Base-by-base conservation (phyloP, 2,113 vertebrate species). In the Coreoperca whiteheadi region DNA sequence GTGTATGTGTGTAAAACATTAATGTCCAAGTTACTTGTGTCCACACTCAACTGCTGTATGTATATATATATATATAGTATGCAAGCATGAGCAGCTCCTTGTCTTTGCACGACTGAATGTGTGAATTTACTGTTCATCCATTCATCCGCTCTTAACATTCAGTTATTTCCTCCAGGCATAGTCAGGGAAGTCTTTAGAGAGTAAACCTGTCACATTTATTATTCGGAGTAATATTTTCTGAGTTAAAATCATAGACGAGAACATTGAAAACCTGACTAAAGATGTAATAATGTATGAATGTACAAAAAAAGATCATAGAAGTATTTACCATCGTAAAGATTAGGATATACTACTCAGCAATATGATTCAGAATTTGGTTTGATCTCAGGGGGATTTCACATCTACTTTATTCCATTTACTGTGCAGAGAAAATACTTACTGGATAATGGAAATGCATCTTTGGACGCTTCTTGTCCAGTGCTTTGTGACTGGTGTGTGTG, bases 91-190 rank as follows among this genome's bases (percentile, higher is more conserved):
- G 51, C n/a, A 21, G 21, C 51, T 56, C 20, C 25, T 20, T 0
- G 46, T 43, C 23, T 84, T 39, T 84, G 77, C 60, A 66, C 21
- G 63, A 82, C 77, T 69, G 2, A 51, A 59, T 74, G 39, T 66
- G 51, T 79, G 82, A 23, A 78, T 83, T 77, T 61, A 70, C 28
- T 34, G 68, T n/a, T 30, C 39, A 48, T 30, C 23, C 77, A 57
- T 72, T 65, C 43, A 71, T 53, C 46, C 48, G 23, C 60, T 28
- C 23, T 30, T 53, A 61, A 66, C 59, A 65, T 46, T 79, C 50
- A 65, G 10, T 63, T 51, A 11, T 41, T 8, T 74, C 79, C 67
- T 88, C 23, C 66, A 30, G 74, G 59, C 74, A 15, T 16, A 32
- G 50, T 61, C 6, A 64, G 56, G 28, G 4, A 70, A 30, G 4